phyloP scores from a whole-genome alignment of 2,797 vertebrate species.

The Eleutherodactylus coqui region DNA sequence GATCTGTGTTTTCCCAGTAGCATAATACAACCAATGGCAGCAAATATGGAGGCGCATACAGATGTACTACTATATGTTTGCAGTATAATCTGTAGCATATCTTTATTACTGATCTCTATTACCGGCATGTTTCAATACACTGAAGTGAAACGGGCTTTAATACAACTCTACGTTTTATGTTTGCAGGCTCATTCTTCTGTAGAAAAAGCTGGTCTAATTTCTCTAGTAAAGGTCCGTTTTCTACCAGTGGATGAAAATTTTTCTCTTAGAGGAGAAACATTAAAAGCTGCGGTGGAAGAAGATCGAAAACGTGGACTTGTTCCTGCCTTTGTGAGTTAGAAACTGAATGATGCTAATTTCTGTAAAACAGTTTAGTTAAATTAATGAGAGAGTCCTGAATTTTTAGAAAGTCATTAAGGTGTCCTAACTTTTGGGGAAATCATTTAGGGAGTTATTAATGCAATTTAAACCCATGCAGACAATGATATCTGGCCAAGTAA shows the following conservation, averaged over 20 bases:
- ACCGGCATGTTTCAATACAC: no score
- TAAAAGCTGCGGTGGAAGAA: constrained; percentile 87
- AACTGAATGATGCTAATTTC: background rate
- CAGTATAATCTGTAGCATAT: no score
- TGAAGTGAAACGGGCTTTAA: no score
- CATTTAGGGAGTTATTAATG: background rate
- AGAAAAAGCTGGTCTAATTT: constrained; percentile 95
- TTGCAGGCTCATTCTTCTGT: constrained; percentile 93
- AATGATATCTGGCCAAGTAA: background rate
- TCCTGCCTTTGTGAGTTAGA: constrained; percentile 88
- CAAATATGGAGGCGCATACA: no score
- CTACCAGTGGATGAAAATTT: constrained; percentile 88
- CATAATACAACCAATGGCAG: no score
- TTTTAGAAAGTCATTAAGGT: background rate
- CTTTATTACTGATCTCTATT: no score
- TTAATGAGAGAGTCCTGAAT: background rate
- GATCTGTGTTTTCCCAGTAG: no score
- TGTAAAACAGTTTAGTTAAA: background rate
- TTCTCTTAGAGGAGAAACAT: constrained; percentile 87
- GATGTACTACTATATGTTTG: no score
- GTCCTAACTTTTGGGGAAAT: background rate
- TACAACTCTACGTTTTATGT: background rate
- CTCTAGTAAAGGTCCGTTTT: constrained; percentile 91
- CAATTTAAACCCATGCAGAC: background rate
- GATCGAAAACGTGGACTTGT: constrained; percentile 86